Evolutionary conservation across 2,113 vertebrate genomes (phyloP).

Genomic region (Etheostoma spectabile): DNA sequence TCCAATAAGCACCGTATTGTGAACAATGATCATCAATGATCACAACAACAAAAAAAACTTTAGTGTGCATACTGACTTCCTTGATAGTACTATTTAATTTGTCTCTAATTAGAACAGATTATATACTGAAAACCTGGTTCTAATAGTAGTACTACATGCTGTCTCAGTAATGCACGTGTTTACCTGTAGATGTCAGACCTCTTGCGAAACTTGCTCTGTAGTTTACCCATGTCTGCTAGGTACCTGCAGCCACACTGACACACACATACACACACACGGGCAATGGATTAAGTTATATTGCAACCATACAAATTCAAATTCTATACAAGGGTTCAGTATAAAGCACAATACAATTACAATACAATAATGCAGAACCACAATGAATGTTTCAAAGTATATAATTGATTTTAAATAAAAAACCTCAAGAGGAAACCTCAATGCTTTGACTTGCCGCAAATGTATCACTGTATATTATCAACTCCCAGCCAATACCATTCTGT

Average conservation of each 20-base stretch:
- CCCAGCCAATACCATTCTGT: too few relatives aligned
- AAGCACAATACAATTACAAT: too few relatives aligned
- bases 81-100: background rate
- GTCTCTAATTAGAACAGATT: background rate
- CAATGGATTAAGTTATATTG: background rate
- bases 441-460: background rate
- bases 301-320: background rate
- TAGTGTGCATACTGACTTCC: background rate
- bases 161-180: background rate
- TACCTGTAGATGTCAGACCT: slow-evolving; percentile 90
- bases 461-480: background rate
- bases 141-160: background rate
- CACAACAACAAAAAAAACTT: background rate
- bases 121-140: background rate
- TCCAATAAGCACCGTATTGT: background rate
- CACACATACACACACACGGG: background rate
- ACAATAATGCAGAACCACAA: background rate
- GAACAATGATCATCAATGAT: background rate
- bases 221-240: slow-evolving; percentile 88
- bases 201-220: slow-evolving; percentile 92
- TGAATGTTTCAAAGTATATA: background rate
- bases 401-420: background rate
- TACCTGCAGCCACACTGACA: slow-evolving; percentile 54
- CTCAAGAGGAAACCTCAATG: background rate
- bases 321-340: background rate